Conservation (phyloP, 2,797 vertebrate species). For the Tapirus indicus region DNA sequence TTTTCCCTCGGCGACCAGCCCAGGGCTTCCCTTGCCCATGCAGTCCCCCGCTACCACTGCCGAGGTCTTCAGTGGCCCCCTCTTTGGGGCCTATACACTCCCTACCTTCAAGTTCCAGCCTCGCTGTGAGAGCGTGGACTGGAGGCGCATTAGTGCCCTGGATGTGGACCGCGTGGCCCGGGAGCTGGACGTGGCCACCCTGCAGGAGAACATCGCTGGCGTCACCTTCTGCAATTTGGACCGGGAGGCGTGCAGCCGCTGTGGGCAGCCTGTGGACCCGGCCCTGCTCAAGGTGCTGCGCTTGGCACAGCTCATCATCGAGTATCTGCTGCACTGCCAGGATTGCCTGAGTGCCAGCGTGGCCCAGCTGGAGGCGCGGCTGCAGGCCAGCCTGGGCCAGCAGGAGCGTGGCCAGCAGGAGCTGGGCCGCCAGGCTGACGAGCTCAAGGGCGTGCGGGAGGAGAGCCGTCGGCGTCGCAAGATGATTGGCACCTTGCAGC, state of each 20-base stretch:
- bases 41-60: neutral
- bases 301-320: slow-evolving; percentile 90
- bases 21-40: slow-evolving; percentile 68
- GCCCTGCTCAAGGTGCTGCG: slow-evolving; percentile 89
- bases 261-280: slow-evolving; percentile 86
- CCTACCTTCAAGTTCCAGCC: slow-evolving; percentile 89
- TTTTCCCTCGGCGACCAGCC: slow-evolving; percentile 62
- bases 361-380: slow-evolving; percentile 79
- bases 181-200: slow-evolving; percentile 87
- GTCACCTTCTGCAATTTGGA: slow-evolving; percentile 90
- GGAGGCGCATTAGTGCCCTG: slow-evolving; percentile 88
- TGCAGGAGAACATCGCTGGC: slow-evolving; percentile 88
- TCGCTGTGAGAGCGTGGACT: slow-evolving; percentile 85
- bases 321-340: slow-evolving; percentile 91
- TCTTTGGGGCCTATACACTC: neutral
- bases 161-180: slow-evolving; percentile 88
- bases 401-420: slow-evolving; percentile 81
- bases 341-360: slow-evolving; percentile 86
- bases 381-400: slow-evolving; percentile 81
- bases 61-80: neutral
- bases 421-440: slow-evolving; percentile 76
- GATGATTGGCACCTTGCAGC: slow-evolving; percentile 88
- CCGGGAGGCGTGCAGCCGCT: slow-evolving; percentile 87
- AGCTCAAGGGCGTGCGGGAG: slow-evolving; percentile 84
- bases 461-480: slow-evolving; percentile 88